A percentile compares a stretch with the other conserved stretches of the same genome.
These are phyloP conservation scores for Macrobrachium nipponense DNA, from an alignment of 1,140 invertebrate genomes.

Conservation along the genomic window DNA sequence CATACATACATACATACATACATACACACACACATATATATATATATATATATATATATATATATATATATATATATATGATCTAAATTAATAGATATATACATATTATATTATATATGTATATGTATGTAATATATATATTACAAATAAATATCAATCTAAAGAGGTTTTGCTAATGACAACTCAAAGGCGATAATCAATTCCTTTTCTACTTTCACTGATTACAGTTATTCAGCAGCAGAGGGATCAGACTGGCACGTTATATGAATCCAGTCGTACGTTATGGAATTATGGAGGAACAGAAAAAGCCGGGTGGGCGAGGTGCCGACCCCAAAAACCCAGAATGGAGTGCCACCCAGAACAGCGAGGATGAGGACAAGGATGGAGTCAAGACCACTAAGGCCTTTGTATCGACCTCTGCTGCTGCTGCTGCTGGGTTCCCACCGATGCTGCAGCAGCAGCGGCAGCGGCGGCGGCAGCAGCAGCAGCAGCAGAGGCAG, in stretches of 20 bases:
- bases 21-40: neutral
- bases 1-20: conserved; percentile 17
- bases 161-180: neutral
- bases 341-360: no score
- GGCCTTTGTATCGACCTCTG: neutral
- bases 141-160: neutral
- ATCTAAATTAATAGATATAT: neutral
- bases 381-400: neutral
- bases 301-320: no score
- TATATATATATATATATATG: conserved; percentile 28
- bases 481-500: neutral
- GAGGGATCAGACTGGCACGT: no score
- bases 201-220: no score
- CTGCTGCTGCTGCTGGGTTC: neutral
- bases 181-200: neutral
- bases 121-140: conserved; percentile 7
- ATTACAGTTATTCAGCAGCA: no score
- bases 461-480: neutral
- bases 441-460: neutral
- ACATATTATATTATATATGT: no score
- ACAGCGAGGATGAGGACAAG: no score
- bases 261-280: no score
- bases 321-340: no score
- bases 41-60: conserved; percentile 33
- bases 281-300: no score